Percentiles rank a stretch among this genome's conserved stretches.
phyloP scores from a whole-genome alignment of 2,888 invertebrate genomes.

The Drosophila pegasa region DNA sequence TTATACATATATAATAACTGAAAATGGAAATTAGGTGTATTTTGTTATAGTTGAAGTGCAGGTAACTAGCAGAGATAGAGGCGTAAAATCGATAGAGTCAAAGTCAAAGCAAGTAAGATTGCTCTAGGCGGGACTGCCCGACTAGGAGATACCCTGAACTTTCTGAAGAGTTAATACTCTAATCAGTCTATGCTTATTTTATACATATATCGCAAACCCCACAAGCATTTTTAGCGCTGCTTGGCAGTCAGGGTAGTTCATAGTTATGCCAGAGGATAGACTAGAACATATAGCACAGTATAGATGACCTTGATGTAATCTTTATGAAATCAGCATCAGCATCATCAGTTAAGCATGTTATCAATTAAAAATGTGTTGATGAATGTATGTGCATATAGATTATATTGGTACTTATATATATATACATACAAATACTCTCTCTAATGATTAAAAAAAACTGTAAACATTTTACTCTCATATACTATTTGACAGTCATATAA shows the following conservation, averaged over 20 bases:
- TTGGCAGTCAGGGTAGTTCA: neutral
- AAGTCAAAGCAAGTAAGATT: no score
- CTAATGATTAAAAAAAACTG: no score
- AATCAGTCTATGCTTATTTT: no score
- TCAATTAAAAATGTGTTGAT: neutral
- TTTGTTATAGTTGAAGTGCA: neutral
- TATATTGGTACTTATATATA: neutral
- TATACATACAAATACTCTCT: no score
- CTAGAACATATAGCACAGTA: no score
- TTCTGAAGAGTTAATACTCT: no score
- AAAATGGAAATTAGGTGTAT: neutral
- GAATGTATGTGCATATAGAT: neutral
- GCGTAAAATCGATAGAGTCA: neutral
- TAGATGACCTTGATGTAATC: neutral
- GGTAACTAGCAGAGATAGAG: neutral
- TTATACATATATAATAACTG: neutral
- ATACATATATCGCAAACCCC: no score
- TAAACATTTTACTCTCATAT: no score
- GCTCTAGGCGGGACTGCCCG: neutral
- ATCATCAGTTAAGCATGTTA: no score
- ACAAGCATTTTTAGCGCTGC: no score
- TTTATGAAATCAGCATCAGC: neutral
- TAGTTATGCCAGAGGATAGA: neutral
- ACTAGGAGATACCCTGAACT: no score
- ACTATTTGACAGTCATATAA: no score